Conservation (phyloP, 2,797 vertebrate genomes). For the Coendou prehensilis region DNA sequence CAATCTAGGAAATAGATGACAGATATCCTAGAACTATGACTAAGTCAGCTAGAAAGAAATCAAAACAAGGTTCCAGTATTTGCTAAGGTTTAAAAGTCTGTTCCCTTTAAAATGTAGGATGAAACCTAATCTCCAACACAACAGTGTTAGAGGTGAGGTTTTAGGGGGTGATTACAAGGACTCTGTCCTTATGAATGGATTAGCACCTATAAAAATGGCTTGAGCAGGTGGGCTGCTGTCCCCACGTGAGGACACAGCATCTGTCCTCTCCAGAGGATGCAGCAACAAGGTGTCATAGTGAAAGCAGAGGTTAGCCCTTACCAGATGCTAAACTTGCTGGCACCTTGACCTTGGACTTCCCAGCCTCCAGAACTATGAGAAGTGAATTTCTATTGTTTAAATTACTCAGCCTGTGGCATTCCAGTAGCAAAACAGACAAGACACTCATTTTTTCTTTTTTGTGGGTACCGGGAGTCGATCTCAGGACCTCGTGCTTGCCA, state of each 20-base stretch:
- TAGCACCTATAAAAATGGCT: background rate
- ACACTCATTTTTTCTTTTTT: too few species aligned
- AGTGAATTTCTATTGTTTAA: background rate
- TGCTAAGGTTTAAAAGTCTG: background rate
- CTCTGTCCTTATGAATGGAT: background rate
- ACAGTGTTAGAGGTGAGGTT: background rate
- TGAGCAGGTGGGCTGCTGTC: too few species aligned
- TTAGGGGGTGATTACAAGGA: fast-evolving
- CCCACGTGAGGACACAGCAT: too few species aligned
- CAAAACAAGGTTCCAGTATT: slow-evolving; percentile 32
- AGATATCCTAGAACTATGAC: slow-evolving; percentile 64
- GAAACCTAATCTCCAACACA: background rate
- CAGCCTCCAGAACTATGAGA: background rate
- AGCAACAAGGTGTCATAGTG: background rate
- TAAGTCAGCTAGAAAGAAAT: slow-evolving; percentile 24
- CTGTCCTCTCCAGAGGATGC: background rate
- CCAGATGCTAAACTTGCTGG: background rate
- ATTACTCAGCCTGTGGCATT: background rate
- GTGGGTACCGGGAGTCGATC: too few species aligned
- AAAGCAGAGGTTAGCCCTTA: background rate
- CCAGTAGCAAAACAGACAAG: background rate
- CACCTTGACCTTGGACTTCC: background rate
- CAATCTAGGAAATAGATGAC: background rate
- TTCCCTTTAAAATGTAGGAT: background rate
- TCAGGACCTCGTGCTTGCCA: too few species aligned